Evolutionary conservation across 1,140 invertebrate genomes (phyloP).

Genomic region (Sarcophaga bullata): DNA sequence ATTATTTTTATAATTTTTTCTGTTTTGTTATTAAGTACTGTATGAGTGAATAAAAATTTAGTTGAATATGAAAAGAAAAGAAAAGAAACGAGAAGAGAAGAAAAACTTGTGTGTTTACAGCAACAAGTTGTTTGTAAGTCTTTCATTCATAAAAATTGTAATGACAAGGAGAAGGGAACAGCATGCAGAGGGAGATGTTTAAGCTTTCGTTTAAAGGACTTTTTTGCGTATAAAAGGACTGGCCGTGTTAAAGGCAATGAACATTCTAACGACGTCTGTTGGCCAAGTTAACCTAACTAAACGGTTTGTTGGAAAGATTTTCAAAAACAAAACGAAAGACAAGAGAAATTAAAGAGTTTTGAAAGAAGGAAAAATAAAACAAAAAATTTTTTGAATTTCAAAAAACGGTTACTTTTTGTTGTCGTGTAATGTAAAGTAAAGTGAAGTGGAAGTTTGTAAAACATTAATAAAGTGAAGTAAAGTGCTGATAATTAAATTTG

Average conservation of each 20-base stretch:
- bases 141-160: conserved; percentile 25
- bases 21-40: neutral
- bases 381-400: conserved; percentile 3
- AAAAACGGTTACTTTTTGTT: conserved; percentile 1
- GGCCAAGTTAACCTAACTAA: conserved; percentile 52
- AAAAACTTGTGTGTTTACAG: neutral
- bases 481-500: conserved; percentile 4
- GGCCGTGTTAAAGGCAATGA: conserved; percentile 54
- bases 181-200: neutral
- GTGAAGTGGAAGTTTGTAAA: too few relatives aligned
- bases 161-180: neutral
- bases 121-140: conserved; percentile 42
- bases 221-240: conserved; percentile 61
- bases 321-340: neutral
- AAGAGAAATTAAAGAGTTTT: neutral
- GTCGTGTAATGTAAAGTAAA: neutral
- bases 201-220: neutral
- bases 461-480: neutral
- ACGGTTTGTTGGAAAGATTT: too few relatives aligned
- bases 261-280: conserved; percentile 60
- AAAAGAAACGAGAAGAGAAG: neutral
- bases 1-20: too few relatives aligned
- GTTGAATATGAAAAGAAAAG: neutral
- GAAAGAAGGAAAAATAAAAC: neutral
- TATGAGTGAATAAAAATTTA: neutral